phyloP scores from a whole-genome alignment of 1,140 invertebrate genomes.

The Cherax quadricarinatus region DNA sequence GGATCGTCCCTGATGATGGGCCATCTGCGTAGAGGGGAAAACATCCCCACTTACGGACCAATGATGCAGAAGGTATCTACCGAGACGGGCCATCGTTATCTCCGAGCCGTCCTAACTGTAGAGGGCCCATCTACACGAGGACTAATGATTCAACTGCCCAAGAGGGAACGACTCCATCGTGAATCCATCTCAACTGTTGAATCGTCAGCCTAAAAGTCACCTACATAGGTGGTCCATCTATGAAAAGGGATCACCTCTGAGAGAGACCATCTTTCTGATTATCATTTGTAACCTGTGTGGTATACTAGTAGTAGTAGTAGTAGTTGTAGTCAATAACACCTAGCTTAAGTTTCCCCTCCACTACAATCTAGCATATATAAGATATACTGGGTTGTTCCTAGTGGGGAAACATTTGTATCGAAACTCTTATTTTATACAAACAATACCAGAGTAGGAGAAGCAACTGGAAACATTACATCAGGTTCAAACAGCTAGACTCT shows the following conservation, averaged over 20 bases:
- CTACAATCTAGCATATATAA: constrained; percentile 70
- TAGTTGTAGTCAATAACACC: constrained; percentile 67
- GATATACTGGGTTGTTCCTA: constrained; percentile 70
- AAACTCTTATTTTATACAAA: constrained; percentile 67
- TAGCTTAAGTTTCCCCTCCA: constrained; percentile 64
- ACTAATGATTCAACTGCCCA: constrained; percentile 46
- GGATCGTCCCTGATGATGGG: constrained; percentile 55
- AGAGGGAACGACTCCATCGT: constrained; percentile 10
- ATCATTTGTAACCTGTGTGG: constrained; percentile 68
- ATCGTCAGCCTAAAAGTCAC: constrained; percentile 28
- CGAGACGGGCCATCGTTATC: constrained; percentile 35
- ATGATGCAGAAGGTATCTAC: constrained; percentile 24
- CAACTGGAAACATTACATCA: constrained; percentile 57
- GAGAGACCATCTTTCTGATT: constrained; percentile 47
- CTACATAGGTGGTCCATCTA: constrained; percentile 57
- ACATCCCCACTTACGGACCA: constrained; percentile 33
- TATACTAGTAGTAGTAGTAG: constrained; percentile 69
- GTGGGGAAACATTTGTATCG: constrained; percentile 66
- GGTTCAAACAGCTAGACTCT: constrained; percentile 67
- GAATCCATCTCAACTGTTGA: constrained; percentile 26
- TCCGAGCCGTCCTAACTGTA: constrained; percentile 25
- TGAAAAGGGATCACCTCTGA: constrained; percentile 50
- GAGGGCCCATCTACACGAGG: constrained; percentile 19
- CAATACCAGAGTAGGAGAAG: constrained; percentile 68
- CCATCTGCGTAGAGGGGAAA: constrained; percentile 45